phyloP scores from a whole-genome alignment of 2,113 vertebrate genomes.

The Tympanuchus pallidicinctus region DNA sequence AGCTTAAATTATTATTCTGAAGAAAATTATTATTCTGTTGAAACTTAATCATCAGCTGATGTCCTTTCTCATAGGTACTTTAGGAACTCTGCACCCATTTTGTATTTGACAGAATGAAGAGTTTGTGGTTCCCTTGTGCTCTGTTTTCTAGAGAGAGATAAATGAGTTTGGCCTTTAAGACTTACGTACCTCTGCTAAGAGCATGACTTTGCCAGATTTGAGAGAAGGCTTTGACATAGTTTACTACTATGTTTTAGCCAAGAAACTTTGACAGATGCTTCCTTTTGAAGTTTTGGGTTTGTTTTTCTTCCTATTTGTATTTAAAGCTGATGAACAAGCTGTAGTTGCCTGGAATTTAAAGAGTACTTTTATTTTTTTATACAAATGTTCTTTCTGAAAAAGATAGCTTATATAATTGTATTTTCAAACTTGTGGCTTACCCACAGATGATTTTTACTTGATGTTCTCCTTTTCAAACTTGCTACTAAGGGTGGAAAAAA shows the following conservation, averaged over 20 bases:
- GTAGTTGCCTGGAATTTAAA: neutral
- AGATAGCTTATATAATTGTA: neutral
- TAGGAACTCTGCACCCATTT: neutral
- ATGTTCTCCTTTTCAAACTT: neutral
- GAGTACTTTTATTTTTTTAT: neutral
- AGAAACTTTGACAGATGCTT: neutral
- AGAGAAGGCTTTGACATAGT: neutral
- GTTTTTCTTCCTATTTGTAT: neutral
- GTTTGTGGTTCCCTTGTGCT: neutral
- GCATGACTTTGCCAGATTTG: constrained; percentile 6
- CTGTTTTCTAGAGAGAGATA: neutral
- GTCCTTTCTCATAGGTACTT: neutral
- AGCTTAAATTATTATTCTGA: neutral
- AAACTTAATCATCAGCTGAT: neutral
- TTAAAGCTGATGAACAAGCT: neutral
- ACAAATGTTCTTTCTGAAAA: neutral
- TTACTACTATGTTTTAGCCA: neutral
- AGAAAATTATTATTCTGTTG: neutral
- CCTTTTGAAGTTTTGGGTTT: neutral
- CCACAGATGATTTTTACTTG: neutral
- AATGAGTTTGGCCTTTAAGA: constrained; percentile 2
- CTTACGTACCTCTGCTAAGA: neutral
- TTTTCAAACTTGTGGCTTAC: neutral
- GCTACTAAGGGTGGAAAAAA: neutral
- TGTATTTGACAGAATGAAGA: neutral